Evolutionary conservation across 2,888 invertebrate species (phyloP).

Genomic region (Cataglyphis albicans): DNA sequence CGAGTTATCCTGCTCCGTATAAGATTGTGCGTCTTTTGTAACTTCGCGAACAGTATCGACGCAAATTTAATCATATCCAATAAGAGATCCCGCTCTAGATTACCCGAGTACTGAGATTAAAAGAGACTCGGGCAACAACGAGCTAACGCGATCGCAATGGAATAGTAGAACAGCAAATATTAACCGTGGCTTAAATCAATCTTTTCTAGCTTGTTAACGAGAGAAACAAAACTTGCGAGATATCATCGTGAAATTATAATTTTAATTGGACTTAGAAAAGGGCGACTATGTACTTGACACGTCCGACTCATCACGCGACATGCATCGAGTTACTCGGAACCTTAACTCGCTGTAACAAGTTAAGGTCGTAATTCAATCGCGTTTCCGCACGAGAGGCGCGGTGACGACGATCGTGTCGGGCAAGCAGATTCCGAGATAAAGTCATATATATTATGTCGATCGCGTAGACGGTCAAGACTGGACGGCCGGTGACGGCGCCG

Average conservation of each 20-base stretch:
- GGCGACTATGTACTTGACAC: constrained; percentile 4
- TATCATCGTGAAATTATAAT: constrained; percentile 24
- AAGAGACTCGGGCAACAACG: neutral
- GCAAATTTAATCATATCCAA: constrained; percentile 52
- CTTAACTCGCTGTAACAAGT: constrained; percentile 55
- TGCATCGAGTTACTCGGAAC: constrained; percentile 52
- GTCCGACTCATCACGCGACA: constrained; percentile 31
- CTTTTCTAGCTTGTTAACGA: neutral
- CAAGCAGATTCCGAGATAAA: constrained; percentile 49
- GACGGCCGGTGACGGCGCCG: neutral
- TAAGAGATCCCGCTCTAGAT: neutral
- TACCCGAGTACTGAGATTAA: constrained; percentile 10
- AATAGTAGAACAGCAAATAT: neutral
- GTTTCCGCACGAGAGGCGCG: constrained; percentile 52
- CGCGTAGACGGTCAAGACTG: constrained; percentile 20
- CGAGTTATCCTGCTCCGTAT: constrained; percentile 37
- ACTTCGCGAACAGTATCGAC: constrained; percentile 38
- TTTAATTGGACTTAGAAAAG: constrained; percentile 11
- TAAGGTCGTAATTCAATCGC: constrained; percentile 49
- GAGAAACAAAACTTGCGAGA: neutral
- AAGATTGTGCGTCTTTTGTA: constrained; percentile 35
- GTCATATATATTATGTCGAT: constrained; percentile 34
- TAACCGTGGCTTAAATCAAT: neutral
- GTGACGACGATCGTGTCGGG: constrained; percentile 44
- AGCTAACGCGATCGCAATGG: neutral